Conservation (phyloP, 1,140 invertebrate species). For the Ganaspis sp. region DNA sequence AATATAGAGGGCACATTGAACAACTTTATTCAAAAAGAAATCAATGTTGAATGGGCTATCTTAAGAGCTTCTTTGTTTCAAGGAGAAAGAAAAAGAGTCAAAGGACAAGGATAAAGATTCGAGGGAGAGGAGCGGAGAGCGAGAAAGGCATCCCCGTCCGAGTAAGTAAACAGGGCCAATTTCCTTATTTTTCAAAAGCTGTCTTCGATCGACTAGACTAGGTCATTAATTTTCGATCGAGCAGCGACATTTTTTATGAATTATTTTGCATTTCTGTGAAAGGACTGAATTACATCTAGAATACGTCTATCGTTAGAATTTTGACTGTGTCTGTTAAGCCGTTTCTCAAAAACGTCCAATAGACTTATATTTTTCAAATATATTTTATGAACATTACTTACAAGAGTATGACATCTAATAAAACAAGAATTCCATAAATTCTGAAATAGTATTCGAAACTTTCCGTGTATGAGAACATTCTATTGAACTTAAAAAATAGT, state of each 20-base stretch:
- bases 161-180: conserved; percentile 66
- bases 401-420: conserved; percentile 18
- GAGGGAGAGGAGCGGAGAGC: conserved; percentile 66
- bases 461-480: too few species aligned
- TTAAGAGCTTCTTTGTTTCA: conserved; percentile 28
- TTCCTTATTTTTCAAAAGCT: conserved; percentile 37
- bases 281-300: conserved; percentile 57
- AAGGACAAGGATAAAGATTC: conserved; percentile 70
- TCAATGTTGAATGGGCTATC: background rate
- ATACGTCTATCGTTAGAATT: conserved; percentile 44
- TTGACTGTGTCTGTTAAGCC: conserved; percentile 59
- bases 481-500: too few species aligned
- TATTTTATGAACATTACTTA: background rate
- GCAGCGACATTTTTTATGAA: conserved; percentile 40
- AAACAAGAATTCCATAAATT: too few species aligned
- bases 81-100: conserved; percentile 69
- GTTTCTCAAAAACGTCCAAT: conserved; percentile 32
- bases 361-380: background rate
- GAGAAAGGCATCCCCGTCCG: conserved; percentile 73
- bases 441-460: too few species aligned
- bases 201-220: conserved; percentile 42
- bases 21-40: background rate
- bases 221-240: conserved; percentile 42
- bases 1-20: background rate
- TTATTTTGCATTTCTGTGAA: conserved; percentile 63